Conservation (phyloP, 2,113 vertebrate genomes). For the Falco punctatus region DNA sequence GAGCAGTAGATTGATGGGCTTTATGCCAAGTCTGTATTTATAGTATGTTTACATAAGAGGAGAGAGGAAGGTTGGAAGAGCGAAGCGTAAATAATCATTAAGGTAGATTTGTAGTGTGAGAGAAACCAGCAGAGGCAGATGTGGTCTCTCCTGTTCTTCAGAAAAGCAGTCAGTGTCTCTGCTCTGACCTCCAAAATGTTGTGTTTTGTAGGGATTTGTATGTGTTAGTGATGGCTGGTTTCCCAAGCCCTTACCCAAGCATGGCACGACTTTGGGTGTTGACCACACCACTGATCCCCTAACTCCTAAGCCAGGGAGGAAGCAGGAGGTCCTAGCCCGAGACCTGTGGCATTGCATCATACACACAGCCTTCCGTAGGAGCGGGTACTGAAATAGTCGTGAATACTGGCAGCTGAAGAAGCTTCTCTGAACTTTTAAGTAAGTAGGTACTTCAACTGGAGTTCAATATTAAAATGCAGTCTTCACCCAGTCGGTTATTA, state of each 20-base stretch:
- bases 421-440: not conserved
- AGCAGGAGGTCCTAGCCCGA: not conserved
- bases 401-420: not conserved
- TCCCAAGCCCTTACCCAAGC: not conserved
- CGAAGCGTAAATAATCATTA: constrained; percentile 39
- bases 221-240: not conserved
- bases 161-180: not conserved
- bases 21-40: constrained; percentile 43
- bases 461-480: not conserved
- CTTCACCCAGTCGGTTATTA: constrained; percentile 18
- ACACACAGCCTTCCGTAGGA: not conserved
- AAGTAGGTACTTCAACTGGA: not conserved
- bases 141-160: not conserved
- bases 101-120: not conserved
- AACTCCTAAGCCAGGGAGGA: not conserved
- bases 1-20: constrained; percentile 33
- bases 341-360: not conserved
- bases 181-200: not conserved
- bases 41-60: constrained; percentile 30
- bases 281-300: not conserved
- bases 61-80: constrained; percentile 33
- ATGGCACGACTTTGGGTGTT: not conserved
- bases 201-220: not conserved
- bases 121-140: not conserved
- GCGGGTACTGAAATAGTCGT: fast-evolving